Evolutionary conservation across 2,113 vertebrate species (phyloP), one percentile per base, ranked within the genome.

Genomic region (Tragelaphus buxtoni): DNA sequence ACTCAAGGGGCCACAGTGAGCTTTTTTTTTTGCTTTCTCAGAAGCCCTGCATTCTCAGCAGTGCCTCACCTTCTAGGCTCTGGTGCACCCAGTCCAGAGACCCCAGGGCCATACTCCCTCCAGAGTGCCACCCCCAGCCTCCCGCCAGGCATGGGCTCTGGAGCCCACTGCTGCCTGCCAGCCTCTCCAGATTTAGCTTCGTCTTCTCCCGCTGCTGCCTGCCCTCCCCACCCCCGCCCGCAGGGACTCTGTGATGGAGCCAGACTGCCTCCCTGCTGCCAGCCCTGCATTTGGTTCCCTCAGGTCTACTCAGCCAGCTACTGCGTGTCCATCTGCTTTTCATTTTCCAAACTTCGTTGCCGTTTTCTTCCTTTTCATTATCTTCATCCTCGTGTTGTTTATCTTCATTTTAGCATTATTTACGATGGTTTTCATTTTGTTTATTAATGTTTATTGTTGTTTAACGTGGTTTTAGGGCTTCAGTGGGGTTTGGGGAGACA

Each of bases 141-240:
- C 58, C 22, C 0, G 0, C 7, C 4, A 3, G 26, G 58, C 42
- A 5, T 49, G 26, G 32, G 60, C 45, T 55, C 20, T 9, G 20
- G 14, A 74, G 56, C 10, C 72, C 18, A 16, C 39, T 35, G 22
- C 13, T 35, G 30, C 51, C 30, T 30, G n/a, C 1, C 7, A 56
- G 32, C 30, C 3, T 47, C 20, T 22, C 60, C 20, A 18, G 28
- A 11, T 3, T 79, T 39, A 6, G 7, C 55, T 26, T 51, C 47
- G 18, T 7, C 79, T 42, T 49, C 7, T 7, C n/a, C n/a, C 1
- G 22, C 51, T 61, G n/a, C 35, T 45, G n/a, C 13, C 30, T 77
- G 1, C 35, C 18, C 24, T 20, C 22, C 56, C 61, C 8, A 12
- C 1, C n/a, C n/a, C 74, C 26, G 30, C 4, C 35, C 6, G 5